Percentiles rank a stretch among this genome's conserved stretches.
phyloP scores from a whole-genome alignment of 2,797 vertebrate genomes.

The Pangasius djambal region DNA sequence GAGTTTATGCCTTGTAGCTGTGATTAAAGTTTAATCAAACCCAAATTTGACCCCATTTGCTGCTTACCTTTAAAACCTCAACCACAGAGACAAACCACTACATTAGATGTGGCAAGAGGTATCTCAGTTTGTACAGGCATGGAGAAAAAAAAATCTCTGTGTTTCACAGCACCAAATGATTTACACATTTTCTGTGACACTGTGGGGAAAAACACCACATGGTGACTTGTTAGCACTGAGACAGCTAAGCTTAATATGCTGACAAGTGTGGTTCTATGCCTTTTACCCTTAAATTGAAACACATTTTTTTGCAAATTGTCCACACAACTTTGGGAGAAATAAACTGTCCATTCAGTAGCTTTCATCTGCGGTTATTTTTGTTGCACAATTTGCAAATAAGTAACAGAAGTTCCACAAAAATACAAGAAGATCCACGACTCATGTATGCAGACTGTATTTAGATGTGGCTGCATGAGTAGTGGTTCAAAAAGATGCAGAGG shows the following conservation, averaged over 20 bases:
- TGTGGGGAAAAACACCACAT: not conserved
- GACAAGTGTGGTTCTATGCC: not conserved
- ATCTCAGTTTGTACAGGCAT: not conserved
- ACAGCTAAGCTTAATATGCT: not conserved
- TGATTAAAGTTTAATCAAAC: conserved; percentile 32
- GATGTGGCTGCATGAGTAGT: not conserved
- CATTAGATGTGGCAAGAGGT: not conserved
- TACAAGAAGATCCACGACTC: not conserved
- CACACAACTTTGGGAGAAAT: not conserved
- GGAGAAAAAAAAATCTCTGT: not conserved
- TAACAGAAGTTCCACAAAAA: not conserved
- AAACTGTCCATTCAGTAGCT: not conserved
- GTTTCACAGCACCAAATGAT: not conserved
- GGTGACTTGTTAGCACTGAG: not conserved
- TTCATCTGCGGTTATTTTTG: not conserved
- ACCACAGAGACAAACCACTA: not conserved
- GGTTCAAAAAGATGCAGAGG: not conserved
- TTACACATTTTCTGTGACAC: not conserved
- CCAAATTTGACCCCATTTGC: conserved; percentile 28
- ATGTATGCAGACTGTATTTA: not conserved
- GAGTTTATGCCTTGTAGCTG: conserved; percentile 18
- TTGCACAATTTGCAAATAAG: not conserved
- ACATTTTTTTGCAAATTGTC: not conserved
- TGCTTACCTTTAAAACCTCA: conserved; percentile 11
- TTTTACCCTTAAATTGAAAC: not conserved